Base-by-base conservation (phyloP, 2,113 vertebrate species). In the Platichthys flesus region DNA sequence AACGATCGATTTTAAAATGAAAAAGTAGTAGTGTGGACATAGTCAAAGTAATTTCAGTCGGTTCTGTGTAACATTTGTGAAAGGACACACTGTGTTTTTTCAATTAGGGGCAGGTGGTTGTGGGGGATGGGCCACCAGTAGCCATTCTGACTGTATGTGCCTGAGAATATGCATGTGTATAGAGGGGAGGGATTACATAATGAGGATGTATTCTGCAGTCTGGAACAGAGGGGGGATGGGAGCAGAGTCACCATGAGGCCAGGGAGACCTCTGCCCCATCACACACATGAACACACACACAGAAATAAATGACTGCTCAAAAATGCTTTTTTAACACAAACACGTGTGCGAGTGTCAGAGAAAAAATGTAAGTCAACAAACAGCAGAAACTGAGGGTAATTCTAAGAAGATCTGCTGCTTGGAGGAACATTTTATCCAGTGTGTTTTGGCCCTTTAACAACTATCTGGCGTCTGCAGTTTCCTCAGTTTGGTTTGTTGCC, bases 171-270 rank as follows among this genome's bases (percentile, higher is more conserved):
- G 20, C 47, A 6, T 58, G 64, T 52, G 58, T 60, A 40, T 10
- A 63, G 3, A 62, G 31, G 62, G 56, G 52, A n/a, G 42, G 58
- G 77, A 70, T 88, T 84, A 85, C 79, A 83, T 85, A 84, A 88
- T 76, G 58, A 72, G 75, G 52, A 21, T 55, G 28, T 72, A 59
- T 65, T 73, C 14, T 70, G 61, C 60, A 31, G 45, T 58, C 37
- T 67, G 56, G 23, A 45, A 24, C 24, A 42, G 42, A 15, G 2
- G 56, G 76, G 68, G 74, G 72, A n/a, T 49, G 70, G 37, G 21
- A 24, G 12, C 20, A 45, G 24, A 58, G 67, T 60, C 54, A 35
- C 3, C 58, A 60, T 26, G 31, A 37, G 59, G 59, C 59, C 59
- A 61, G 59, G 8, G 59, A 31, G 6, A 28, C 57, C 12, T 9